A percentile compares a stretch with the other conserved stretches of the same genome.
Conservation (phyloP, 2,113 vertebrate species). For the Chamaetylas fuelleborni region DNA sequence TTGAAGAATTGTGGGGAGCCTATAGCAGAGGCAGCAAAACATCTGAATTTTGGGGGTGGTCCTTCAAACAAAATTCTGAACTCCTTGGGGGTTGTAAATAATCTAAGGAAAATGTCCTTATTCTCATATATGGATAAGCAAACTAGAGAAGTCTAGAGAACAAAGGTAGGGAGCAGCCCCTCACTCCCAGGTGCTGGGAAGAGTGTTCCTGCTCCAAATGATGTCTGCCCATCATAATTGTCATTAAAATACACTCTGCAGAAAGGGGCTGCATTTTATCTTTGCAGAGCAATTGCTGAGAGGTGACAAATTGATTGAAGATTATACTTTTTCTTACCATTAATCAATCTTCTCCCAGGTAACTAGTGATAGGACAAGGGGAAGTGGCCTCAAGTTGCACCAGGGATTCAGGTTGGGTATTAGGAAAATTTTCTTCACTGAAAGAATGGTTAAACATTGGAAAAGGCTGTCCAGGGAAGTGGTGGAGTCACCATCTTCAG, state of each 20-base stretch:
- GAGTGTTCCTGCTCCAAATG: background rate
- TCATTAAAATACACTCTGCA: background rate
- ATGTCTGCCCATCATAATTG: background rate
- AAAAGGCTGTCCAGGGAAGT: background rate
- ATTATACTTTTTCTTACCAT: background rate
- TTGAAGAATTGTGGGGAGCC: background rate
- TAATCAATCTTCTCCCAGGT: background rate
- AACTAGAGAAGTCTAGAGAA: background rate
- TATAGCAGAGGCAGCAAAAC: background rate
- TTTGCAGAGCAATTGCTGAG: background rate
- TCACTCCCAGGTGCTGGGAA: background rate
- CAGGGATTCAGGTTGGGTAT: background rate
- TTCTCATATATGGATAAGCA: background rate
- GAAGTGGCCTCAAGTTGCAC: background rate
- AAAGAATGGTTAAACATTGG: background rate
- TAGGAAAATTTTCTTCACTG: background rate
- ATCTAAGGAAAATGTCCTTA: background rate
- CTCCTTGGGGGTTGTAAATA: rapidly evolving
- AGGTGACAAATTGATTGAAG: background rate
- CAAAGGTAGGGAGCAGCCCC: background rate
- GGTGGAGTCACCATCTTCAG: background rate
- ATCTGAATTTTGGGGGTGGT: background rate
- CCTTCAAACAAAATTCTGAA: background rate
- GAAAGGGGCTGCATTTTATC: background rate
- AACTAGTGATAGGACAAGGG: background rate